Evolutionary conservation across 2,113 vertebrate species (phyloP).

Genomic region (Chlamydotis undulata): DNA sequence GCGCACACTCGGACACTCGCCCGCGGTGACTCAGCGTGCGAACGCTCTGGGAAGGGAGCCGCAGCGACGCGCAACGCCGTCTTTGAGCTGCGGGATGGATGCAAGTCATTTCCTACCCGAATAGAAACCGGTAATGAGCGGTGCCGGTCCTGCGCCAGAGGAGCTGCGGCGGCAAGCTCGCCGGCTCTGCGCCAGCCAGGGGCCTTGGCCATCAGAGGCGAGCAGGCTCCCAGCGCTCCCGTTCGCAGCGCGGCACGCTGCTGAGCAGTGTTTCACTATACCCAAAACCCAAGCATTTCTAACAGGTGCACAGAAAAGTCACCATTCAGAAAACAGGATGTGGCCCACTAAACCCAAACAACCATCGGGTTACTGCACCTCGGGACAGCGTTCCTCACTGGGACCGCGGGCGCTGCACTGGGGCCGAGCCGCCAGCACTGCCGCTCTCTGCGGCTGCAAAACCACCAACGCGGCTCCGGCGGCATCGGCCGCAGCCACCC

Average conservation of each 20-base stretch:
- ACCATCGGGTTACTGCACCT: too few relatives aligned
- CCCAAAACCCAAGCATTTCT: background rate
- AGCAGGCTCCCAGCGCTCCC: background rate
- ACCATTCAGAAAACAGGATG: background rate
- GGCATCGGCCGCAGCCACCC: too few relatives aligned
- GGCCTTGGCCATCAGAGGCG: background rate
- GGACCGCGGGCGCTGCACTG: too few relatives aligned
- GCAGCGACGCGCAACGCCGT: fast-evolving
- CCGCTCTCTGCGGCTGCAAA: fast-evolving
- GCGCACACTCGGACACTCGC: background rate
- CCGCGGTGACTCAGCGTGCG: background rate
- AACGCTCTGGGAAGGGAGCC: background rate
- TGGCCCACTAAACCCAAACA: background rate
- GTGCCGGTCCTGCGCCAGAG: background rate
- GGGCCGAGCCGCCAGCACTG: background rate
- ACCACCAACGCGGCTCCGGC: too few relatives aligned
- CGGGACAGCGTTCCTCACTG: too few relatives aligned
- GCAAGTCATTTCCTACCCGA: background rate
- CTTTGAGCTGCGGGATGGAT: background rate
- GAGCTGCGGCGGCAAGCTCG: background rate
- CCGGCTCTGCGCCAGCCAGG: background rate
- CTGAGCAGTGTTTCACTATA: background rate
- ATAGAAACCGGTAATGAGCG: background rate
- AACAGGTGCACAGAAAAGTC: background rate
- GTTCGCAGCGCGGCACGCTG: background rate